Base-by-base conservation (phyloP, 37 sponge, comb jelly and placozoan genomes). In the Axinella damicornis region DNA sequence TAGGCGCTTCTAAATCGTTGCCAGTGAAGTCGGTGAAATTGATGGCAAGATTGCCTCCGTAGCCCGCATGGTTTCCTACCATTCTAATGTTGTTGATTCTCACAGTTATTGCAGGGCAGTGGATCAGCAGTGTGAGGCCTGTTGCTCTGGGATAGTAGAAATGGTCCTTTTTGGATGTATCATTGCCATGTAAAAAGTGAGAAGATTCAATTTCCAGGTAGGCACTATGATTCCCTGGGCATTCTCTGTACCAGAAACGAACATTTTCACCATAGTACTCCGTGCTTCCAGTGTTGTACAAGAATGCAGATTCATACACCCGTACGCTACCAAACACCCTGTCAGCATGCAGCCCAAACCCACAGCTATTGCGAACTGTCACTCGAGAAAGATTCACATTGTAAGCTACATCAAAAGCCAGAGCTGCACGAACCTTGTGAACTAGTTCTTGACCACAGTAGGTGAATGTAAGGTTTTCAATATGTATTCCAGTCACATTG, bases 21-120 rank as follows among this genome's bases (percentile, higher is more conserved):
- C 46, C 46, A 46, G 46, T 4, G 16, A 5, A 71, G 53, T 38
- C 6, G 9, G 22, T 71, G 53, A 71, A 71, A 32, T 67, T 13
- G 27, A 71, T 71, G 22, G 73, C 73, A 20, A 71, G 15, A 25
- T 71, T 71, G 21, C 73, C 73, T 5, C 73, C 73, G 13, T 38
- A 1, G 40, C 16, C 53, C 1, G 53, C 73, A 1, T 19, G 15
- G 27, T 71, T 71, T 19, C 37, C 18, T 14, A 4, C 12, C 19
- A 28, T 16, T n/a, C 53, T 71, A 46, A 71, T 20, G 53, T 71
- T 71, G 16, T 39, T n/a, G 73, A 71, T 38, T 5, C 2, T 46
- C 4, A 25, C 73, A 41, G 33, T 39, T 2, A 41, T 41, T 19
- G 19, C 19, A 41, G 53, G 73, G 16, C 53, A 41, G 53, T 2